These are phyloP conservation scores for Sarcophaga carnaria DNA, from an alignment of 2,888 invertebrate species.

Conservation along the genomic window DNA sequence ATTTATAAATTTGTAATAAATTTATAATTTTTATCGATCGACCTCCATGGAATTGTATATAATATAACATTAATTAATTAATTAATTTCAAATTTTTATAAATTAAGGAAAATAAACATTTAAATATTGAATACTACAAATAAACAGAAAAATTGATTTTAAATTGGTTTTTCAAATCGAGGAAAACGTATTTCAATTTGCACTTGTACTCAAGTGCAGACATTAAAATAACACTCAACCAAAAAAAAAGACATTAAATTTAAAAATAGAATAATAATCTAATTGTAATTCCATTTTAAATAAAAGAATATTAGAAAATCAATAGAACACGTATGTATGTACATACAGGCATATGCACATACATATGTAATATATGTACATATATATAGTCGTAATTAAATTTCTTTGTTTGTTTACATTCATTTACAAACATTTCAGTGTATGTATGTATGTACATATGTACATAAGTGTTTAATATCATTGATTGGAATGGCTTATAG, in stretches of 20 bases:
- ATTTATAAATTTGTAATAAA: too few relatives aligned
- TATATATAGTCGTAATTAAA: background rate
- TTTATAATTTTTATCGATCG: too few relatives aligned
- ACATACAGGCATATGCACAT: background rate
- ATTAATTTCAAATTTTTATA: too few relatives aligned
- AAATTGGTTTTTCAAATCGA: background rate
- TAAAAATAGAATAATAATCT: slow-evolving; percentile 33
- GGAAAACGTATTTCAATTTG: slow-evolving; percentile 22
- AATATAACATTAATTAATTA: too few relatives aligned
- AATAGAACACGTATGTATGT: slow-evolving; percentile 20
- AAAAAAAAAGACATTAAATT: slow-evolving; percentile 34
- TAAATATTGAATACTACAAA: too few relatives aligned
- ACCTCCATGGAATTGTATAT: too few relatives aligned
- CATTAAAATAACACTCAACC: slow-evolving; percentile 4
- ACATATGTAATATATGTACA: background rate
- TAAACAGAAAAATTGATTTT: slow-evolving; percentile 13
- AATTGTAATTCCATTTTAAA: slow-evolving; percentile 7
- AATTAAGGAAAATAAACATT: too few relatives aligned
- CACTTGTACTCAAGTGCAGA: slow-evolving; percentile 26
- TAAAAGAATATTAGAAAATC: slow-evolving; percentile 26
- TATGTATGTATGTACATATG: background rate
- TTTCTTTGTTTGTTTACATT: slow-evolving; percentile 24
- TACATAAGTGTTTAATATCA: background rate
- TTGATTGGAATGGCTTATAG: slow-evolving; percentile 4
- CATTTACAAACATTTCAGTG: background rate